Conservation (phyloP, 2,113 vertebrate species). For the human region DNA sequence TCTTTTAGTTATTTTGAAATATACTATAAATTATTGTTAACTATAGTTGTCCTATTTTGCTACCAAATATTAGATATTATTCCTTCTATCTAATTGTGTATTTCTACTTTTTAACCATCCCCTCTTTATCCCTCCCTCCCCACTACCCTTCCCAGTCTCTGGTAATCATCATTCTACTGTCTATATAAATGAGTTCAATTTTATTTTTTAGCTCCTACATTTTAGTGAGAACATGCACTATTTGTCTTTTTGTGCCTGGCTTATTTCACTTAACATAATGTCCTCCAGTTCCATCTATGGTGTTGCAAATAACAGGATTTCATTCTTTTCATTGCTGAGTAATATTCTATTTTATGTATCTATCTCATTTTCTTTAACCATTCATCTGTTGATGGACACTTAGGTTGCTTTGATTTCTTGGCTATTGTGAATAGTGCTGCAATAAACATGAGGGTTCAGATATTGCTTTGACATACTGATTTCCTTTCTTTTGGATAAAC, state of each 20-base stretch:
- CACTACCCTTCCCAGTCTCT: neutral
- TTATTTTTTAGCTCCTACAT: neutral
- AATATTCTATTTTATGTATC: neutral
- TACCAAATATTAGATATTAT: neutral
- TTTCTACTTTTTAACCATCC: neutral
- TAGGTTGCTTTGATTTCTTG: neutral
- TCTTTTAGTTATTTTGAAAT: neutral
- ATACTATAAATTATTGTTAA: neutral
- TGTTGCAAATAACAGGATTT: neutral
- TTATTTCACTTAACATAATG: neutral
- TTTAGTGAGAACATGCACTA: neutral
- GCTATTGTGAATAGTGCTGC: neutral
- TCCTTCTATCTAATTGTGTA: neutral
- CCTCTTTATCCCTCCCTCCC: neutral
- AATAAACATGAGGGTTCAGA: neutral
- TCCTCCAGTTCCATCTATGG: neutral
- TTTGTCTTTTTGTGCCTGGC: neutral
- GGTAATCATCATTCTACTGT: neutral
- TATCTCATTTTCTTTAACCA: neutral
- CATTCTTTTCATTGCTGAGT: neutral
- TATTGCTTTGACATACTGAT: neutral
- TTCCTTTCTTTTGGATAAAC: neutral
- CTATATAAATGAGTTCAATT: neutral
- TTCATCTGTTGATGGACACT: neutral
- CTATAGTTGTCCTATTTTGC: neutral